phyloP scores from a whole-genome alignment of 1,140 invertebrate genomes.

The Sinonovacula constricta region DNA sequence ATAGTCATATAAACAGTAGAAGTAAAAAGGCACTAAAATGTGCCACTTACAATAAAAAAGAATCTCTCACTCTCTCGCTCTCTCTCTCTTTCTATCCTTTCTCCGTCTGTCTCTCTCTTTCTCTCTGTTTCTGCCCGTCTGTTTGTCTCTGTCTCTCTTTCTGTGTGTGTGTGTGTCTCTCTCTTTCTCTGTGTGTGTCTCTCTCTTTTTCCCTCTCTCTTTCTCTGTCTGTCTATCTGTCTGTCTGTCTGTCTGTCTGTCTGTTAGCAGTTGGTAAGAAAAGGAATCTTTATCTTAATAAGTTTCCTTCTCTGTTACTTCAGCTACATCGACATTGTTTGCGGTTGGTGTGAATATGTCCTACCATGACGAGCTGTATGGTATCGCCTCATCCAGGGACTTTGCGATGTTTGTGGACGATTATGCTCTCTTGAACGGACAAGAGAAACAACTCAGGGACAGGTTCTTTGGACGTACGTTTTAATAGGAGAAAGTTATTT shows the following conservation, averaged over 20 bases:
- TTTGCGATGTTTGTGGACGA: constrained; percentile 54
- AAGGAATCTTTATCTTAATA: not conserved
- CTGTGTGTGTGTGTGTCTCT: no score
- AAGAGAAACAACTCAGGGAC: not conserved
- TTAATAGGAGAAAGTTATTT: not conserved
- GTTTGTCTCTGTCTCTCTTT: no score
- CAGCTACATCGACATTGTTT: constrained; percentile 51
- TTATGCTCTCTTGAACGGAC: constrained; percentile 41
- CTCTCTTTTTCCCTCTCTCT: not conserved
- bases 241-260: no score
- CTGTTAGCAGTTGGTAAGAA: not conserved
- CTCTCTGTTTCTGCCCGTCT: no score
- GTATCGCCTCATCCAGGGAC: constrained; percentile 46
- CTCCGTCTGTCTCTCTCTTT: no score
- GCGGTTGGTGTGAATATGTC: constrained; percentile 57
- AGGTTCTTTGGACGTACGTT: constrained; percentile 38
- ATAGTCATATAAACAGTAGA: no score
- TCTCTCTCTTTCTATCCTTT: no score
- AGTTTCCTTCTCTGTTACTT: not conserved
- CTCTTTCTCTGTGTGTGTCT: no score
- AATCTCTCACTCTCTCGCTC: no score
- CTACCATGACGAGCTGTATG: constrained; percentile 59
- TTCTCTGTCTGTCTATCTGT: not conserved
- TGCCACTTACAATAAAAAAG: no score
- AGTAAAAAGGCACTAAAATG: no score